Evolutionary conservation across 1,140 invertebrate species (phyloP).

Genomic region (Acromyrmex echinatior): DNA sequence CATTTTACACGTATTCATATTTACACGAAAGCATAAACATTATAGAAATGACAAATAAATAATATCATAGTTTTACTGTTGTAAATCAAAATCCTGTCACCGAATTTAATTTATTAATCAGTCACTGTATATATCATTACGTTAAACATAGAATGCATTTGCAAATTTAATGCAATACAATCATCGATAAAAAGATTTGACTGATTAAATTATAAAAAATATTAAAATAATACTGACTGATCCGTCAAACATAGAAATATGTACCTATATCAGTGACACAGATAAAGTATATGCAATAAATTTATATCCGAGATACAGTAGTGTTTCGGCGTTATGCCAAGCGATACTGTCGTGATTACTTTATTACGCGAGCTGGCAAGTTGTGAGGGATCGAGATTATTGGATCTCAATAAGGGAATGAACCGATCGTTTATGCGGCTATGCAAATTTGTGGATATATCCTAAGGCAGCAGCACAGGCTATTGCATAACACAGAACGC

Average conservation of each 20-base stretch:
- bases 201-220: conserved; percentile 6
- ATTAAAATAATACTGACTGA: conserved; percentile 28
- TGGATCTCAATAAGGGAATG: too few relatives aligned
- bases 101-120: conserved; percentile 21
- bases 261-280: conserved; percentile 15
- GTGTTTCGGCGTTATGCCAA: too few relatives aligned
- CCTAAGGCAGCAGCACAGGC: too few relatives aligned
- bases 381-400: too few relatives aligned
- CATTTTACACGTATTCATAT: background rate
- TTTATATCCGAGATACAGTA: background rate
- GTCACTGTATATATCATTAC: conserved; percentile 67
- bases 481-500: too few relatives aligned
- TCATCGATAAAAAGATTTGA: background rate
- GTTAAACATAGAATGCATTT: conserved; percentile 20
- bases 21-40: background rate
- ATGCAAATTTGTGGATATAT: too few relatives aligned
- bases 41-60: background rate
- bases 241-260: conserved; percentile 19
- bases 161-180: conserved; percentile 20
- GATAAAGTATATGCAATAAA: conserved; percentile 30
- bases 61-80: background rate
- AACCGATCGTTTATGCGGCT: too few relatives aligned
- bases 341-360: too few relatives aligned
- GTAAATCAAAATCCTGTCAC: conserved; percentile 6
- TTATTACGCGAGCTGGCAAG: too few relatives aligned